phyloP scores from a whole-genome alignment of 2,888 invertebrate genomes.

The Thecophora atra region DNA sequence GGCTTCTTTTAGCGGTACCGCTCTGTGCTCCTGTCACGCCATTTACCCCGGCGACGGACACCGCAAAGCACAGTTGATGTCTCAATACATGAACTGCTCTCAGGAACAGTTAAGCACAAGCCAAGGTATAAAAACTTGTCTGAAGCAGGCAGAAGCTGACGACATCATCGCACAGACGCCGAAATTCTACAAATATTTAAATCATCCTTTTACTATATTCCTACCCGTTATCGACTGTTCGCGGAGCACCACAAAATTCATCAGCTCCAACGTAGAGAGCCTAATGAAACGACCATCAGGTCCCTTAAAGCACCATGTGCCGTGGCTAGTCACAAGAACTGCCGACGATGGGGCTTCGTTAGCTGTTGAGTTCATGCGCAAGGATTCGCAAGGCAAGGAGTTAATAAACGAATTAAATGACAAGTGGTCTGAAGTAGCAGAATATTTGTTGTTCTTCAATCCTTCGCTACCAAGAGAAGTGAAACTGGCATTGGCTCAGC shows the following conservation, averaged over 20 bases:
- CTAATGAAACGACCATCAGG: slow-evolving; percentile 65
- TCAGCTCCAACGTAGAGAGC: slow-evolving; percentile 73
- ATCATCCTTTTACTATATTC: slow-evolving; percentile 76
- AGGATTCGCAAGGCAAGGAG: slow-evolving; percentile 55
- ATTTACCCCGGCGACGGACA: slow-evolving; percentile 31
- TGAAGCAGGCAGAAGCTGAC: slow-evolving; percentile 71
- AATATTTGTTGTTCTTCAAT: slow-evolving; percentile 42
- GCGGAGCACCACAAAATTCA: slow-evolving; percentile 68
- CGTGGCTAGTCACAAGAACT: slow-evolving; percentile 75
- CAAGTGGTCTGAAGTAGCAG: slow-evolving; percentile 67
- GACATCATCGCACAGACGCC: slow-evolving; percentile 68
- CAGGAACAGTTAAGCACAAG: background rate
- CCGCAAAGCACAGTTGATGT: slow-evolving; percentile 37
- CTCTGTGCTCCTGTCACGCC: slow-evolving; percentile 44
- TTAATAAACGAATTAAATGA: slow-evolving; percentile 64
- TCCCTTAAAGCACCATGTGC: slow-evolving; percentile 69
- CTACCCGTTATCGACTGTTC: slow-evolving; percentile 74
- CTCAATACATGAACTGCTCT: slow-evolving; percentile 41
- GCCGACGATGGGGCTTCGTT: slow-evolving; percentile 79
- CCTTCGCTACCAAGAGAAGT: slow-evolving; percentile 25
- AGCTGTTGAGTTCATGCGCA: slow-evolving; percentile 65
- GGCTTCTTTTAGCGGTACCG: slow-evolving; percentile 44
- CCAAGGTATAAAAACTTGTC: slow-evolving; percentile 71
- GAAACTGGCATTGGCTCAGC: slow-evolving; percentile 33
- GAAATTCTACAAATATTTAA: slow-evolving; percentile 66